A percentile compares a stretch with the other conserved stretches of the same genome.
phyloP scores from a whole-genome alignment of 2,888 invertebrate genomes.

The Papilio protenor region DNA sequence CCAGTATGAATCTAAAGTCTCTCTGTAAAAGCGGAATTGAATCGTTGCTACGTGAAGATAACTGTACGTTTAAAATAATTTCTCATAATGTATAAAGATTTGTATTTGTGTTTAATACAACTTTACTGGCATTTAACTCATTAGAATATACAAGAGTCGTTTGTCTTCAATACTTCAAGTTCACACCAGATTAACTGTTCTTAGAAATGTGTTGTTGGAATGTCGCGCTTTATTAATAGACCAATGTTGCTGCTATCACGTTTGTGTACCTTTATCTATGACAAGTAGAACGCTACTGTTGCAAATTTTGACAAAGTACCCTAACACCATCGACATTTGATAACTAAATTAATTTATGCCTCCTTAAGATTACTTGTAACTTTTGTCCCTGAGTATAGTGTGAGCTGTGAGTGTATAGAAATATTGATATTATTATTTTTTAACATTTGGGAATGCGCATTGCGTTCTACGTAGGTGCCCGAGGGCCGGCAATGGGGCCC shows the following conservation, averaged over 20 bases:
- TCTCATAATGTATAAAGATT: constrained; percentile 28
- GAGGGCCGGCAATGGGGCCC: constrained; percentile 54
- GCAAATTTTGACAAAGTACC: constrained; percentile 27
- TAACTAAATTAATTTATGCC: constrained; percentile 5
- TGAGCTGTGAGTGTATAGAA: neutral
- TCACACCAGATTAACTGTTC: constrained; percentile 41
- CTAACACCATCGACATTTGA: constrained; percentile 2
- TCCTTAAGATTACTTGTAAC: neutral
- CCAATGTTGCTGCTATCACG: constrained; percentile 1
- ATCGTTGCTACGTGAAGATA: neutral
- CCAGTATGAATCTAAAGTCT: neutral
- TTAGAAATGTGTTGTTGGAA: constrained; percentile 32
- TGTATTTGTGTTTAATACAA: constrained; percentile 29
- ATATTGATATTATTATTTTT: neutral
- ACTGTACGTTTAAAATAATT: constrained; percentile 13
- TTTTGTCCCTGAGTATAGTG: neutral
- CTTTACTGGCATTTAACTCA: constrained; percentile 36
- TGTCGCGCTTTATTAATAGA: constrained; percentile 19
- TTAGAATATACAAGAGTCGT: constrained; percentile 39
- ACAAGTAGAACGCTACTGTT: constrained; percentile 14
- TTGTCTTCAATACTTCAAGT: constrained; percentile 42
- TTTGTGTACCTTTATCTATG: constrained; percentile 25
- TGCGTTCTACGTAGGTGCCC: constrained; percentile 51
- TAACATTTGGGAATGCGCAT: constrained; percentile 48
- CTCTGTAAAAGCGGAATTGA: neutral